Evolutionary conservation across 2,797 vertebrate species (phyloP).

Genomic region (Phataginus tricuspis): DNA sequence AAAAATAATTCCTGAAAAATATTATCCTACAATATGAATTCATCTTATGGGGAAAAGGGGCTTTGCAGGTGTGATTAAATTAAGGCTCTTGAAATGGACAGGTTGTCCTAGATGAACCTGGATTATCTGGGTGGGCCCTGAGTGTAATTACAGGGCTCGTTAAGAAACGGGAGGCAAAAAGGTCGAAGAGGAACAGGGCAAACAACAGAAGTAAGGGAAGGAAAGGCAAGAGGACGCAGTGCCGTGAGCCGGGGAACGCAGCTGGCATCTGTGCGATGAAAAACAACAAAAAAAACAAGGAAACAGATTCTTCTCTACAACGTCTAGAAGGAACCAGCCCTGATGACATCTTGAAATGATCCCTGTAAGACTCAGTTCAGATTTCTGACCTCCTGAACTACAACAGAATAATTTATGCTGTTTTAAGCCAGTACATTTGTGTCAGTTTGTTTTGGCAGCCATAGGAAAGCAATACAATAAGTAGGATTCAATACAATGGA

Average conservation of each 20-base stretch:
- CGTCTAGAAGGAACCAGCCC: neutral
- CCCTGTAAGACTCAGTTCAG: neutral
- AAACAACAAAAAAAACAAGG: neutral
- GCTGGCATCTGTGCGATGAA: neutral
- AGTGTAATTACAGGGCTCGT: neutral
- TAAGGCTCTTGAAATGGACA: neutral
- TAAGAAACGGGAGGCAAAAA: neutral
- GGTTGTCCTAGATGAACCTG: neutral
- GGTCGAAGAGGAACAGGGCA: neutral
- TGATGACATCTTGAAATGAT: neutral
- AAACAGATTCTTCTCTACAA: neutral
- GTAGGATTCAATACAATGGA: neutral
- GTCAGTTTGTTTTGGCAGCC: neutral
- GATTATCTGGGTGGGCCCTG: neutral
- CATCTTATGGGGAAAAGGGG: neutral
- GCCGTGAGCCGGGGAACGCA: neutral
- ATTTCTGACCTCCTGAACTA: neutral
- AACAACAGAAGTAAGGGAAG: neutral
- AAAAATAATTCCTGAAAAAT: neutral
- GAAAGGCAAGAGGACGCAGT: neutral
- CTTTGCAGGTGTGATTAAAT: neutral
- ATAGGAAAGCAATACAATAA: neutral
- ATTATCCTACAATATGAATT: neutral
- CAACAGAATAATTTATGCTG: neutral
- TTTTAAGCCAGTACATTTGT: neutral